Evolutionary conservation across 2,113 vertebrate species (phyloP).

Genomic region (Melanocharis versteri): DNA sequence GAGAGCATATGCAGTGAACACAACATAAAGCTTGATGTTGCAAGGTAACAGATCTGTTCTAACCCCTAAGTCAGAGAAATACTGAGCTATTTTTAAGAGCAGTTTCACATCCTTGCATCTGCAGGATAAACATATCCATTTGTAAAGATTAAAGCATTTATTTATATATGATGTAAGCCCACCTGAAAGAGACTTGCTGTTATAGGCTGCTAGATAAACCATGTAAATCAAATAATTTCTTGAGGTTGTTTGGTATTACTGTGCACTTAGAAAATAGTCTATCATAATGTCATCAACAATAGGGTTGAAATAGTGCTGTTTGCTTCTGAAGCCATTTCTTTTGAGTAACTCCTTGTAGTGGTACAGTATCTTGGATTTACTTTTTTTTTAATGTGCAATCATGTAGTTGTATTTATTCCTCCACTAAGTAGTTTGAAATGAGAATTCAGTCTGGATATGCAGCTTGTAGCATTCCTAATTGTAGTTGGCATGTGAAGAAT

Average conservation of each 20-base stretch:
- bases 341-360: neutral
- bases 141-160: neutral
- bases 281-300: neutral
- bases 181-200: neutral
- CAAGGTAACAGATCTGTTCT: neutral
- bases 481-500: neutral
- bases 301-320: neutral
- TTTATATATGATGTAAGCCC: neutral
- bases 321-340: neutral
- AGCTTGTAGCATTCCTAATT: neutral
- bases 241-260: neutral
- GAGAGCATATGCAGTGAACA: neutral
- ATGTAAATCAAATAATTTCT: neutral
- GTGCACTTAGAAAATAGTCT: neutral
- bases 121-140: neutral
- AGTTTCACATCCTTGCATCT: neutral
- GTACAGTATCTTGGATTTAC: neutral
- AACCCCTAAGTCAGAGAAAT: neutral
- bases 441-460: neutral
- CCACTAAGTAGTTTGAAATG: neutral
- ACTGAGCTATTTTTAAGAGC: neutral
- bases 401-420: neutral
- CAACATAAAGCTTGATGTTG: neutral
- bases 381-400: neutral
- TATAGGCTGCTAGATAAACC: neutral